Evolutionary conservation across 2,113 vertebrate species (phyloP).

Genomic region (Catharus bicknelli): DNA sequence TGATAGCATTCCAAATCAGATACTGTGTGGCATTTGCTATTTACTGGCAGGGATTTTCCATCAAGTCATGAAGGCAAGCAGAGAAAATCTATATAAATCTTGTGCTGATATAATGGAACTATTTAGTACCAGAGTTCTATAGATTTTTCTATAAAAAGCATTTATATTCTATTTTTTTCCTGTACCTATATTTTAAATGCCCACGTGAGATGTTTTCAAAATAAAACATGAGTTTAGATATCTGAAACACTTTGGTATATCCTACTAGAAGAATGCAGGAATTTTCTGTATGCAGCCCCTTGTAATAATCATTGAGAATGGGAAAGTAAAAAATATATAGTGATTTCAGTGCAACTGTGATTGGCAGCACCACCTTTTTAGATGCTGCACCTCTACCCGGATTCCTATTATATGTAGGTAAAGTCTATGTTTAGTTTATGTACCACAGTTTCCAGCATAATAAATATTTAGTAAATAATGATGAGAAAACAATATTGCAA

Average conservation of each 20-base stretch:
- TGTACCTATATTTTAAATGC: neutral
- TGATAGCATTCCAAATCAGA: constrained; percentile 21
- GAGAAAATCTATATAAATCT: constrained; percentile 28
- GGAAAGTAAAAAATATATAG: neutral
- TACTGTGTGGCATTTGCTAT: neutral
- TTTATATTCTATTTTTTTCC: neutral
- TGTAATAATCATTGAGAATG: neutral
- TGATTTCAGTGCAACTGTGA: neutral
- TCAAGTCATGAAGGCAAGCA: neutral
- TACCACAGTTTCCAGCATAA: neutral
- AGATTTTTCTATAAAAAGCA: neutral
- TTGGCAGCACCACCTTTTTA: neutral
- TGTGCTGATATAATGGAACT: neutral
- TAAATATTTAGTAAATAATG: neutral
- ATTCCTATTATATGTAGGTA: neutral
- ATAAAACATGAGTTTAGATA: neutral
- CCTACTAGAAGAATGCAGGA: neutral
- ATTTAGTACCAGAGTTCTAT: neutral
- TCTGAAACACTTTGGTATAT: neutral
- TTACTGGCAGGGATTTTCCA: constrained; percentile 10
- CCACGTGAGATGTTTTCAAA: neutral
- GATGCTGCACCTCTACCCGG: neutral
- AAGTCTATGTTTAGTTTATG: neutral
- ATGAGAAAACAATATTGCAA: neutral
- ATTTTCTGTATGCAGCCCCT: neutral